Evolutionary conservation across 2,113 vertebrate species (phyloP), one percentile per base, ranked within the genome.

Genomic region (Balaeniceps rex): DNA sequence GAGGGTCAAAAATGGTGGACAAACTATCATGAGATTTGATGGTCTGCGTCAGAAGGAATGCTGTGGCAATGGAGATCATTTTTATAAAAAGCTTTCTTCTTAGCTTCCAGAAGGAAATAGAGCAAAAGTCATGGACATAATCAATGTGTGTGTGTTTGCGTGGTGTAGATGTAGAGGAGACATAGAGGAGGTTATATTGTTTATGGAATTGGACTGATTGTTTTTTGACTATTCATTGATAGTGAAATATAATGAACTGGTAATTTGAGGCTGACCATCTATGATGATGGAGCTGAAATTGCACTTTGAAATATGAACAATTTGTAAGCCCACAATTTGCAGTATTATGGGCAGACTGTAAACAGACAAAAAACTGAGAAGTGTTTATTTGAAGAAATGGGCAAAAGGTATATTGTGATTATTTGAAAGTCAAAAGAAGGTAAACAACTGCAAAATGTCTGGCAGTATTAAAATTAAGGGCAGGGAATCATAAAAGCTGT

Each of bases 91-190:
- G 4, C 3, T 55, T 71, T 94, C 31, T 58, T 63, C 6, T 22
- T 78, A 55, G 3, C 3, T 89, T 87, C 34, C 65, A 83, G 31
- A 82, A 88, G 10, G 28, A 88, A 90, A 81, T 7, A 49, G 17
- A 82, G 8, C 2, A 88, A 71, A 76, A 88, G 1, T 11, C 17
- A 74, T 49, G 68, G 6, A 12, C 12, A 40, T 47, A 94, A 60
- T 9, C 12, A 57, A 19, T 22, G 21, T 2, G 10, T 49, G 2
- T 46, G 9, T 31, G 22, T 49, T 64, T 4, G 0, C 1, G 1
- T 31, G 11, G 3, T 49, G 34, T 11, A 87, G 25, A 68, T 12
- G 6, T 31, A 72, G 38, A 81, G 23, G 54, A 76, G 12, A 52
- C 5, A 3, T 4, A 68, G 14, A 87, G 24, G 22, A 74, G 4